phyloP scores from a whole-genome alignment of 1,140 invertebrate species.

The Calliopsis andreniformis region DNA sequence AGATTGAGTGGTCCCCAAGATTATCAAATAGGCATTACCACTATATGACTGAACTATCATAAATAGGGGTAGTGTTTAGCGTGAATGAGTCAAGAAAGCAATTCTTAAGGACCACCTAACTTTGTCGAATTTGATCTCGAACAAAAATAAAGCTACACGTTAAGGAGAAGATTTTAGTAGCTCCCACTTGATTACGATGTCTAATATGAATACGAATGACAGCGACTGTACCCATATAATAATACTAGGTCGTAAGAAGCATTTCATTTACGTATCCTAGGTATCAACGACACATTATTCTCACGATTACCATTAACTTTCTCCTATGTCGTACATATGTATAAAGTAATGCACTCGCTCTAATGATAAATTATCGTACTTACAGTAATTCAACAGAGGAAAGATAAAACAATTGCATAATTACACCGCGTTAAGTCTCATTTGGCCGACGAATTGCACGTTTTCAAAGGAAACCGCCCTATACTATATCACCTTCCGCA shows the following conservation, averaged over 20 bases:
- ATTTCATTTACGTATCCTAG: slow-evolving; percentile 41
- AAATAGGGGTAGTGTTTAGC: too few relatives aligned
- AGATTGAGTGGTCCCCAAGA: too few relatives aligned
- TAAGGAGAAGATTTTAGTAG: not conserved
- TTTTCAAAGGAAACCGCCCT: slow-evolving; percentile 28
- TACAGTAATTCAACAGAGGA: slow-evolving; percentile 60
- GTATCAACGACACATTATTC: slow-evolving; percentile 31
- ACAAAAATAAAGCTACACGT: too few relatives aligned
- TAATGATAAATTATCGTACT: slow-evolving; percentile 59
- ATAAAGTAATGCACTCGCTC: slow-evolving; percentile 50
- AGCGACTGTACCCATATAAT: slow-evolving; percentile 26
- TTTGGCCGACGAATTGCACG: slow-evolving; percentile 62
- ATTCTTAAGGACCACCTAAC: too few relatives aligned
- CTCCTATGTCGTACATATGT: slow-evolving; percentile 29
- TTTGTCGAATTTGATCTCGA: too few relatives aligned
- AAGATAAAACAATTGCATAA: slow-evolving; percentile 40
- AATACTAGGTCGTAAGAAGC: slow-evolving; percentile 55
- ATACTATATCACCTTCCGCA: slow-evolving; percentile 33
- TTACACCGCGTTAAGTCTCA: slow-evolving; percentile 55
- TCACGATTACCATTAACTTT: slow-evolving; percentile 19
- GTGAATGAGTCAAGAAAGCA: too few relatives aligned
- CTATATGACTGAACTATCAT: too few relatives aligned
- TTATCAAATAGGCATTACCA: too few relatives aligned
- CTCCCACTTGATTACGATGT: not conserved
- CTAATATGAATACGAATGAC: not conserved